Base-by-base conservation (phyloP, 2,113 vertebrate species). In the Hirundichthys speculiger region DNA sequence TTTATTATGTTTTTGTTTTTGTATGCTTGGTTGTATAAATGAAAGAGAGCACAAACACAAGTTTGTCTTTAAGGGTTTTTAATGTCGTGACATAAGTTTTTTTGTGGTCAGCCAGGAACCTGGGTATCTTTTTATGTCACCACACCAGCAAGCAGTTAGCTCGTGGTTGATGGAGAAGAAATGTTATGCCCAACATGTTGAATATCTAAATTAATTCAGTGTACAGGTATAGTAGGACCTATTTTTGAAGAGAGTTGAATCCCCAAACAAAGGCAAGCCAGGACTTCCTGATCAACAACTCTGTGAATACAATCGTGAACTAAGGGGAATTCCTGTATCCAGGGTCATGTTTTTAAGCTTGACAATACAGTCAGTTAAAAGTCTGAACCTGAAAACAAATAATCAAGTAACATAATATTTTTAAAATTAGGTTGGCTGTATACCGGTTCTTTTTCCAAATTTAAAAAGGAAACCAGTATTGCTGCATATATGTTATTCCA, bases 71-170 rank as follows among this genome's bases (percentile, higher is more conserved):
- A 27, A 27, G 3, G 27, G n/a, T n/a, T n/a, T n/a, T 30, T n/a
- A 52, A 41, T 40, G 20, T 56, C 42, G 54, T 56, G 40, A 42
- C 38, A 22, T 24, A 39, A 11, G 11, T n/a, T 4, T 14, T 42
- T 56, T 20, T 56, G 10, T 42, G 1, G 16, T 18, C 15, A 46
- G 45, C 25, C 21, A 45, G 45, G 9, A 60, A 61, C 58, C n/a
- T n/a, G n/a, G 22, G 58, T 38, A 61, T 61, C 18, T 61, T 57
- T 15, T 42, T 42, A 43, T 42, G 22, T 11, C 12, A 40, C 22
- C 21, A 58, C 10, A 10, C 24, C 15, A 18, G 12, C 22, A 20
- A 18, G 16, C n/a, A 12, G 40, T 42, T 25, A 16, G n/a, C 43
- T 15, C 27, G 40, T 58, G 16, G 27, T 42, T 58, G 25, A 58